Percentiles rank a stretch among this genome's conserved stretches.
These are phyloP conservation scores for Synanceia verrucosa DNA, from an alignment of 2,797 vertebrate species.

Conservation along the genomic window DNA sequence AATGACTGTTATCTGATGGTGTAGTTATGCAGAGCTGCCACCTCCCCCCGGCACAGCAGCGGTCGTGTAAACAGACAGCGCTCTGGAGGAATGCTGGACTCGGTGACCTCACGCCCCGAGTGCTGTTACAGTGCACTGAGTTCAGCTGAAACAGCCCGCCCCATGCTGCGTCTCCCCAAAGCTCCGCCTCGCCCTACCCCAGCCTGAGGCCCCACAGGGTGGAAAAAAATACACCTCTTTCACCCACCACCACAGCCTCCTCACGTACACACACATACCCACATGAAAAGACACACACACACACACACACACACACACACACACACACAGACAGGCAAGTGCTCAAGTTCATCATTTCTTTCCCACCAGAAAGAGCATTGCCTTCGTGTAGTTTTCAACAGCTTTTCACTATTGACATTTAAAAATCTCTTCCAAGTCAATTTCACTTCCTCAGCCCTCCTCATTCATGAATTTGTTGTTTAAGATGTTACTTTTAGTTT, in stretches of 20 bases:
- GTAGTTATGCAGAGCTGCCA: conserved; percentile 67
- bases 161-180: conserved; percentile 72
- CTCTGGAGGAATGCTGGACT: conserved; percentile 85
- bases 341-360: conserved; percentile 54
- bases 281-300: conserved; percentile 35
- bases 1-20: conserved; percentile 74
- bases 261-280: conserved; percentile 45
- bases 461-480: background rate
- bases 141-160: conserved; percentile 80
- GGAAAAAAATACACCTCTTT: conserved; percentile 82
- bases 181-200: conserved; percentile 70
- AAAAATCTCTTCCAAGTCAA: background rate
- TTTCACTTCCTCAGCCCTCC: background rate
- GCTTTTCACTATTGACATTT: conserved; percentile 24
- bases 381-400: conserved; percentile 36
- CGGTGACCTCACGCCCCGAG: conserved; percentile 82
- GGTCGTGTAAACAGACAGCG: conserved; percentile 84
- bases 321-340: conserved; percentile 50
- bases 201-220: conserved; percentile 81
- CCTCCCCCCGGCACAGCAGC: conserved; percentile 69
- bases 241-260: conserved; percentile 68
- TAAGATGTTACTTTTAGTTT: background rate
- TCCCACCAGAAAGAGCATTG: conserved; percentile 42
- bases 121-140: conserved; percentile 82
- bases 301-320: conserved; percentile 11